phyloP scores from a whole-genome alignment of 2,888 invertebrate species.

The Torymus texanus region DNA sequence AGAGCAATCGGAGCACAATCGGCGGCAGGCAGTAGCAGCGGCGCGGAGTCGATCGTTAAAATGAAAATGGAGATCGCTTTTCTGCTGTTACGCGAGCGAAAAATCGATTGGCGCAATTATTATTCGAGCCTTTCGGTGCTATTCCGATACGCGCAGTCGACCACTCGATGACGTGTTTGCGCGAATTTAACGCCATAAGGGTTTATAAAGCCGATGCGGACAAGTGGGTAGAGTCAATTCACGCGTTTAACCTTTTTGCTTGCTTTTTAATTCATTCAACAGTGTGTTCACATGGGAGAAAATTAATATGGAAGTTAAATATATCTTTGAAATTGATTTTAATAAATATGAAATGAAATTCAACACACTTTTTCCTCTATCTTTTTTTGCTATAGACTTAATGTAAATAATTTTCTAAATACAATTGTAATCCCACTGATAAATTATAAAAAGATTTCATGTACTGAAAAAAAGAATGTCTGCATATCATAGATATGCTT shows the following conservation, averaged over 20 bases:
- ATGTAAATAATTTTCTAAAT: too few species aligned
- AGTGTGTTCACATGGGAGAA: too few species aligned
- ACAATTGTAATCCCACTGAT: too few species aligned
- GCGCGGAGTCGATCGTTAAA: constrained; percentile 26
- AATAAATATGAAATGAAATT: too few species aligned
- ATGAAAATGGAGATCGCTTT: constrained; percentile 30
- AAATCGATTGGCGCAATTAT: constrained; percentile 26
- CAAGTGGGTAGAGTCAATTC: background rate
- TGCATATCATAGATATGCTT: too few species aligned
- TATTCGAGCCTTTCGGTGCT: constrained; percentile 25
- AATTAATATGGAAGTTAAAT: too few species aligned
- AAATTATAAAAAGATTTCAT: too few species aligned
- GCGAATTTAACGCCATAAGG: constrained; percentile 8
- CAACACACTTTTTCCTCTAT: too few species aligned
- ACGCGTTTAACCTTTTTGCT: constrained; percentile 25
- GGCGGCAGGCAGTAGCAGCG: background rate
- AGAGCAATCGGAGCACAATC: constrained; percentile 12
- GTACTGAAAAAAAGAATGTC: too few species aligned
- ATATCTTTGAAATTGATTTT: too few species aligned
- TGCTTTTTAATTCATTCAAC: too few species aligned
- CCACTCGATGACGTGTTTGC: background rate
- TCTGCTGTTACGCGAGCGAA: constrained; percentile 28
- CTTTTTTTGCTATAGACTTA: too few species aligned
- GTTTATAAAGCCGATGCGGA: background rate
- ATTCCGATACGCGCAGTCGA: background rate